A percentile compares a stretch with the other conserved stretches of the same genome.
Evolutionary conservation across 2,797 vertebrate species (phyloP).

Genomic region (Gallinago solitaria): DNA sequence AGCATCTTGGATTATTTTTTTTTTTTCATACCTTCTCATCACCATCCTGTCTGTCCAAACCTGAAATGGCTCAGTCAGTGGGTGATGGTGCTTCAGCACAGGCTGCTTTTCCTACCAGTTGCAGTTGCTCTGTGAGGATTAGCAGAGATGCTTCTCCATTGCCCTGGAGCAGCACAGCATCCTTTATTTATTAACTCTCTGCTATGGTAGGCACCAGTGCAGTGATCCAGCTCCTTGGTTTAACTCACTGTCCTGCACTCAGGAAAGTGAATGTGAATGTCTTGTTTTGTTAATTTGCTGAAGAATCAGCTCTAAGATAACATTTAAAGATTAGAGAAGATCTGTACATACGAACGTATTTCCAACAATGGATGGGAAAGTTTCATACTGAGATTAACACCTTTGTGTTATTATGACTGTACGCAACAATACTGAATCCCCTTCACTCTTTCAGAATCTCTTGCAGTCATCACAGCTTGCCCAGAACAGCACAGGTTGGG

Average conservation of each 20-base stretch:
- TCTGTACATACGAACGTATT: not conserved
- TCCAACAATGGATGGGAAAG: not conserved
- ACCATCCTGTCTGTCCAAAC: not conserved
- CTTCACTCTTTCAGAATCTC: not conserved
- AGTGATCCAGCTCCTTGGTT: not conserved
- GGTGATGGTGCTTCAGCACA: not conserved
- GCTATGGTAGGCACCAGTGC: not conserved
- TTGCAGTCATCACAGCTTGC: not conserved
- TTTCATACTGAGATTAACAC: not conserved
- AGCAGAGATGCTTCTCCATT: not conserved
- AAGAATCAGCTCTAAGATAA: not conserved
- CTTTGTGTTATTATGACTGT: not conserved
- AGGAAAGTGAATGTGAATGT: not conserved
- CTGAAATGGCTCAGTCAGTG: not conserved
- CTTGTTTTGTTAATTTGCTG: not conserved
- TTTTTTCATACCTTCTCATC: not conserved
- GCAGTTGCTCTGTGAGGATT: not conserved
- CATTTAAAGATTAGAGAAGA: not conserved
- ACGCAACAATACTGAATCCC: not conserved
- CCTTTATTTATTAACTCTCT: not conserved
- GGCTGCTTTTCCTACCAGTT: not conserved
- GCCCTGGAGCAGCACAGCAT: not conserved
- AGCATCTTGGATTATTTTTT: not conserved
- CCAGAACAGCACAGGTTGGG: not conserved
- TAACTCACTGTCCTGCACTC: not conserved